Percentiles rank a stretch among this genome's conserved stretches.
Evolutionary conservation across 2,888 invertebrate genomes (phyloP).

Genomic region (Tethea ocularis): DNA sequence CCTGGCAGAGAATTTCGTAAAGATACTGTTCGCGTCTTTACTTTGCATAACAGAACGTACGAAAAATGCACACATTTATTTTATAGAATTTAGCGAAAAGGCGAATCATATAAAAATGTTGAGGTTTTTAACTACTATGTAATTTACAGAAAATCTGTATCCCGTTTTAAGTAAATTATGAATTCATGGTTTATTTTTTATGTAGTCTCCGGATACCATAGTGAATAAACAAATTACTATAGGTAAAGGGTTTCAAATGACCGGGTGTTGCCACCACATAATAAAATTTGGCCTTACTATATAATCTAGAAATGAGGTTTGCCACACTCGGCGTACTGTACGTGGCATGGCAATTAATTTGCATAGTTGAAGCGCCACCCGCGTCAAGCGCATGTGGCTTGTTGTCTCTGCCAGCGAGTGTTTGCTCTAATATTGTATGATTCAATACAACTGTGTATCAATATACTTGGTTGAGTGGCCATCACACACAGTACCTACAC

Average conservation of each 20-base stretch:
- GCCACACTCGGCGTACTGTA: constrained; percentile 39
- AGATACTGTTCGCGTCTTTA: not conserved
- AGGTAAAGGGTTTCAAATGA: not conserved
- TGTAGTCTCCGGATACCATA: too few species aligned
- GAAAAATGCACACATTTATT: not conserved
- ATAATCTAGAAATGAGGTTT: constrained; percentile 42
- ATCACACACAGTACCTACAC: constrained; percentile 1
- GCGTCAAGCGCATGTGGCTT: constrained; percentile 36
- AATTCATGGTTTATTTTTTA: too few species aligned
- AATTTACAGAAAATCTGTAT: too few species aligned
- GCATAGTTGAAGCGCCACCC: constrained; percentile 56
- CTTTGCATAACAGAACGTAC: not conserved
- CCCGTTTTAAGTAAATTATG: too few species aligned
- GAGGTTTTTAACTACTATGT: too few species aligned
- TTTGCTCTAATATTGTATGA: constrained; percentile 1
- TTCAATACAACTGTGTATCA: constrained; percentile 1
- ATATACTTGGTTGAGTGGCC: constrained; percentile 1
- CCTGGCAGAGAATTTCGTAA: not conserved
- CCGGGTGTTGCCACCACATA: not conserved
- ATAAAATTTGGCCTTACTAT: constrained; percentile 24
- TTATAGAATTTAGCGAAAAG: too few species aligned
- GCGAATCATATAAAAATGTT: too few species aligned
- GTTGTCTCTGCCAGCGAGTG: constrained; percentile 22
- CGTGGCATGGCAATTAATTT: constrained; percentile 62
- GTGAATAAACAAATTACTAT: not conserved